Conservation (phyloP, 2,113 vertebrate genomes). For the Etheostoma cragini region DNA sequence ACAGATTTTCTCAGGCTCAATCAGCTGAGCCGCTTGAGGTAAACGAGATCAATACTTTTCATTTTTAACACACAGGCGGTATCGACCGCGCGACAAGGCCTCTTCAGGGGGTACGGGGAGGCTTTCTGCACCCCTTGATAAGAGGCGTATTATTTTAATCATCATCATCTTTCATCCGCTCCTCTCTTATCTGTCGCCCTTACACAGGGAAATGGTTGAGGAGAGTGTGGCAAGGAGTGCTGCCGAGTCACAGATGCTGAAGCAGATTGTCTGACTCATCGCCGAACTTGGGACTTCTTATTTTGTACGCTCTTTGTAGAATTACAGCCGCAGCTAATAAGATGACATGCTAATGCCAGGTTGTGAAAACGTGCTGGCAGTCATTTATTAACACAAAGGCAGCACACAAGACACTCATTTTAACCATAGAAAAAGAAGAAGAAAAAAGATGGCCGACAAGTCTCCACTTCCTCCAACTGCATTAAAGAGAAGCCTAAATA, state of each 20-base stretch:
- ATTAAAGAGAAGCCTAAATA: no score
- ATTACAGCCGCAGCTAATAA: constrained; percentile 22
- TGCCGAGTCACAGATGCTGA: constrained; percentile 27
- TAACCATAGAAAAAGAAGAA: background rate
- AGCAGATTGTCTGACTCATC: constrained; percentile 45
- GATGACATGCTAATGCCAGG: constrained; percentile 30
- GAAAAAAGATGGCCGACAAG: no score
- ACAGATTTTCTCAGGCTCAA: constrained; percentile 75
- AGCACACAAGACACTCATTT: background rate
- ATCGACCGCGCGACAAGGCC: constrained; percentile 72
- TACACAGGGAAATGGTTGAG: constrained; percentile 47
- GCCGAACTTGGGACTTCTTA: constrained; percentile 44
- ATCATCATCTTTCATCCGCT: constrained; percentile 75
- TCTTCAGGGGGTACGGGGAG: constrained; percentile 59
- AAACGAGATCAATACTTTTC: constrained; percentile 83
- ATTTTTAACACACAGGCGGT: constrained; percentile 80
- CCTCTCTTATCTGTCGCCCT: constrained; percentile 59
- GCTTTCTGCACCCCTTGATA: constrained; percentile 56
- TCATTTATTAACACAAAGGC: background rate
- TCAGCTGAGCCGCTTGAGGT: constrained; percentile 75
- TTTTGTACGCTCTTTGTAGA: constrained; percentile 52
- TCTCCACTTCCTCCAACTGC: no score
- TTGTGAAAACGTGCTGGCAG: constrained; percentile 17
- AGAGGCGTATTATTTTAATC: constrained; percentile 80
- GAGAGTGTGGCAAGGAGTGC: constrained; percentile 31